Conservation (phyloP, 2,113 vertebrate genomes). For the Anhinga anhinga region DNA sequence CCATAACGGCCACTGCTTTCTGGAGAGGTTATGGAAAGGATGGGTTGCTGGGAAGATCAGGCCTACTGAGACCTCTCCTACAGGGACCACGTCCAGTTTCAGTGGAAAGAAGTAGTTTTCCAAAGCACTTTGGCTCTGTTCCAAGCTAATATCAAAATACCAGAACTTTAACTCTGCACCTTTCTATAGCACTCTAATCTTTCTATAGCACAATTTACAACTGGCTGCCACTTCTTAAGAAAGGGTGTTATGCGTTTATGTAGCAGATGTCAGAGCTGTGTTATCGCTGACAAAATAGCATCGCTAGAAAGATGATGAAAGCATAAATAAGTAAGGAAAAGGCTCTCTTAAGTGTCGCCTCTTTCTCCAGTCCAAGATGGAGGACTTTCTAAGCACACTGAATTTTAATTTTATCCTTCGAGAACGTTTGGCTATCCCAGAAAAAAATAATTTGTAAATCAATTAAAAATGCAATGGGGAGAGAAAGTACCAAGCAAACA, state of each 20-base stretch:
- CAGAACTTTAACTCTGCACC: neutral
- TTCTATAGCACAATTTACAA: neutral
- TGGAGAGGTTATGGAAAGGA: neutral
- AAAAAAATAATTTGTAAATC: neutral
- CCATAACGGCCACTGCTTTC: neutral
- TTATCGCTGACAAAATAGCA: neutral
- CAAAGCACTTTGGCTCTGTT: neutral
- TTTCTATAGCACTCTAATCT: neutral
- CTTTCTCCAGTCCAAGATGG: neutral
- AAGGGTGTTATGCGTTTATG: neutral
- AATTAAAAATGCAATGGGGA: neutral
- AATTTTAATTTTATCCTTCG: neutral
- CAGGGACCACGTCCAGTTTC: neutral
- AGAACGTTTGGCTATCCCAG: neutral
- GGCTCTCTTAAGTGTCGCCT: neutral
- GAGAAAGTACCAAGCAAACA: neutral
- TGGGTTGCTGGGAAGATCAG: neutral
- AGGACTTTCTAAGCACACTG: neutral
- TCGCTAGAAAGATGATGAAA: neutral
- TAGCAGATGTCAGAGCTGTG: neutral
- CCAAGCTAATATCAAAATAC: neutral
- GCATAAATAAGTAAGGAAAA: neutral
- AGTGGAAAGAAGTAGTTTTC: neutral
- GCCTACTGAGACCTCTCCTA: neutral
- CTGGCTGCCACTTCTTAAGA: neutral